These are phyloP conservation scores for Acipenser oxyrinchus DNA, from an alignment of 2,797 vertebrate genomes.

Conservation along the genomic window DNA sequence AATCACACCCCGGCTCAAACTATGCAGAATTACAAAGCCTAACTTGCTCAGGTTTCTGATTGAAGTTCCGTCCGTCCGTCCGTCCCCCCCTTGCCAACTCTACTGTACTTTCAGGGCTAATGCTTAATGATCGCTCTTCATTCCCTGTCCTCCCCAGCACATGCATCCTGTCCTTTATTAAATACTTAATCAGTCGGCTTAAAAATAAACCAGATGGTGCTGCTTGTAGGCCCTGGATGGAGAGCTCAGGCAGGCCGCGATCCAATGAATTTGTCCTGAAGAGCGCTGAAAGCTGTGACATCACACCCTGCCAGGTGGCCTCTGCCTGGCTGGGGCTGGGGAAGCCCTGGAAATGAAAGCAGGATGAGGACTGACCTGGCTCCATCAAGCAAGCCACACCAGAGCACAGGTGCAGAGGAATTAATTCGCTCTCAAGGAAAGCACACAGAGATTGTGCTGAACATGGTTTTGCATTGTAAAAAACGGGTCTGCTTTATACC, in stretches of 20 bases:
- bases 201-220: constrained; percentile 64
- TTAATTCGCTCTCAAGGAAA: no score
- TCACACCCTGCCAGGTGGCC: constrained; percentile 32
- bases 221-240: constrained; percentile 49
- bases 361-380: no score
- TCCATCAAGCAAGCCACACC: no score
- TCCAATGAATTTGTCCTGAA: constrained; percentile 50
- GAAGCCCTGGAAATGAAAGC: no score
- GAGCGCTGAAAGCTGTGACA: constrained; percentile 46
- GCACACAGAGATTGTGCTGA: no score
- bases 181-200: constrained; percentile 60
- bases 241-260: constrained; percentile 47
- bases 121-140: constrained; percentile 58
- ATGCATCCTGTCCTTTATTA: constrained; percentile 52
- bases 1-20: no score
- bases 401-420: no score
- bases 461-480: no score
- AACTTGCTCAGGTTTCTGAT: constrained; percentile 49
- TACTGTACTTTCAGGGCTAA: constrained; percentile 56
- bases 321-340: not conserved
- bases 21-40: constrained; percentile 16
- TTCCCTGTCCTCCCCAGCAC: constrained; percentile 51
- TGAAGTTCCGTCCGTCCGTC: constrained; percentile 19
- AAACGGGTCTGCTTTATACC: no score
- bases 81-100: constrained; percentile 29